Base-by-base conservation (phyloP, 2,113 vertebrate genomes). In the Oreotragus oreotragus region DNA sequence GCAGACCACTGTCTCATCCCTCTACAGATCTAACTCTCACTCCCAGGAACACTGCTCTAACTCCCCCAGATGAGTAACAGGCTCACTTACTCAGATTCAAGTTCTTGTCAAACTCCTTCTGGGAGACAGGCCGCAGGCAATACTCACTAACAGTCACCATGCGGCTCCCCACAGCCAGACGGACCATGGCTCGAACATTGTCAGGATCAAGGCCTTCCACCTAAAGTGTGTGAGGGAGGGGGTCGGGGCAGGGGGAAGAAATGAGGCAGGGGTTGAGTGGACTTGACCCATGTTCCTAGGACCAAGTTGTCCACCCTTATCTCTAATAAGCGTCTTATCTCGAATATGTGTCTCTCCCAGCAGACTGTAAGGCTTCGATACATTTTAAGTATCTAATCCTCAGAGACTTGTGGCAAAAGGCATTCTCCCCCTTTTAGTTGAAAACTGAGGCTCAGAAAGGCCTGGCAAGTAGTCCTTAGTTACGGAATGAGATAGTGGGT, bases 131-230 rank as follows among this genome's bases (percentile, higher is more conserved):
- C 92, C 96, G 98, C 5, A 99, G 76, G 17, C 97, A 97, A 47
- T 99, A 98, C 98, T 99, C 99, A 93, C 99, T 99, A 88, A 99
- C 96, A 0, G 99, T 99, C 73, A 99, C 99, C 1, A 98, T 98
- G 81, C 98, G 98, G 49, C 98, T 98, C 2, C 99, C 99, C 2
- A 99, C 98, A 2, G 99, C 99, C 84, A 99, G 98, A 95, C 99
- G 99, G 97, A 99, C 99, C 98, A 99, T 96, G 5, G 99, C 98
- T 6, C 99, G 98, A 60, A 99, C 99, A 27, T 99, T 99, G 98
- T 99, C 99, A 84, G 99, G 98, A 97, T 99, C 99, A 0, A 99
- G 84, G 2, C 99, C 99, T 97, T 99, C 99, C 6, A 99, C 99
- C 99, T 99, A 97, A 14, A 27, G 51, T 43, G 45, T 33, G 33